phyloP scores from a whole-genome alignment of 2,113 vertebrate genomes.

The Neoarius graeffei region DNA sequence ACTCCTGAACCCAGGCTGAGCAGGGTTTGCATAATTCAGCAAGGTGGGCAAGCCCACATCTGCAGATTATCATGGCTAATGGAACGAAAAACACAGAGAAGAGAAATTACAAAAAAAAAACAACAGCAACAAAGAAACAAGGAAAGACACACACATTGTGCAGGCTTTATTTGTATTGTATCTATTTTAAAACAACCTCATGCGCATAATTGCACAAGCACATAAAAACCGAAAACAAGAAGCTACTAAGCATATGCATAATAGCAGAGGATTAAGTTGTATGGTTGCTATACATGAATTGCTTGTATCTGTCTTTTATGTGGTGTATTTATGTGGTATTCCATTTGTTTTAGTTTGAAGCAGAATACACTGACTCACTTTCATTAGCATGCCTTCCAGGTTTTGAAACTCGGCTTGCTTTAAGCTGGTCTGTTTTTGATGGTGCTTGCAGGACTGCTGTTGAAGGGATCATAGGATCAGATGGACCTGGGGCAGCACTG shows the following conservation, averaged over 20 bases:
- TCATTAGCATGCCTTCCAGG: conserved; percentile 33
- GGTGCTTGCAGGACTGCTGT: conserved; percentile 26
- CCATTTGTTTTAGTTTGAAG: conserved; percentile 8
- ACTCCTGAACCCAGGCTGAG: conserved; percentile 34
- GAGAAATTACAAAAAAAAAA: neutral
- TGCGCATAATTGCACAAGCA: neutral
- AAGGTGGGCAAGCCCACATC: conserved; percentile 49
- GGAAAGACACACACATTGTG: neutral
- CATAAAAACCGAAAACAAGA: neutral
- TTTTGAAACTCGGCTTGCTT: conserved; percentile 29
- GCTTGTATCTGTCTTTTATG: neutral
- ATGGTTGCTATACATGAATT: neutral
- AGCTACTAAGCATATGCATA: neutral
- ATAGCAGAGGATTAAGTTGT: neutral
- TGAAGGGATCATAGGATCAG: conserved; percentile 40
- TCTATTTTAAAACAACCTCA: conserved; percentile 2
- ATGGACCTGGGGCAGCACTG: conserved; percentile 44
- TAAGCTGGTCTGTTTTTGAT: conserved; percentile 31
- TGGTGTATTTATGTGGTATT: neutral
- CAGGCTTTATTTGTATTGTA: neutral
- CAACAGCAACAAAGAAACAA: conserved; percentile 22
- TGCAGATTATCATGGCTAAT: conserved; percentile 52
- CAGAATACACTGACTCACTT: conserved; percentile 9
- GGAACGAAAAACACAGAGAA: conserved; percentile 31
- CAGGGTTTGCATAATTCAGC: conserved; percentile 53